Evolutionary conservation across 2,113 vertebrate species (phyloP).

Genomic region (Callocephalon fimbriatum): DNA sequence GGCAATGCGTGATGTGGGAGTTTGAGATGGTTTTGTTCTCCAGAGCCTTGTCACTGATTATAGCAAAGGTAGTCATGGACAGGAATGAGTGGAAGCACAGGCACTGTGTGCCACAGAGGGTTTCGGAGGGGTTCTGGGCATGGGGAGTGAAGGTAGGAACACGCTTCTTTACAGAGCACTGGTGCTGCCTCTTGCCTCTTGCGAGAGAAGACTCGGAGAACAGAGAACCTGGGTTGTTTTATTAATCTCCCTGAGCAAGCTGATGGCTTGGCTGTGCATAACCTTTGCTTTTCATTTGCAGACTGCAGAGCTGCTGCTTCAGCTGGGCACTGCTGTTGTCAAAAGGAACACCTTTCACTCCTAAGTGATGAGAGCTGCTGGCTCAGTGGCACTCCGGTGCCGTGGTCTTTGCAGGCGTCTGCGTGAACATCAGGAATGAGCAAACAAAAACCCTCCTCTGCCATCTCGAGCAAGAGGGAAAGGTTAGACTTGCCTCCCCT

Average conservation of each 20-base stretch:
- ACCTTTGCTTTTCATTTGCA: constrained; percentile 16
- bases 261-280: background rate
- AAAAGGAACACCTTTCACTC: background rate
- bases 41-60: background rate
- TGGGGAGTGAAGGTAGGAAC: background rate
- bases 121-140: background rate
- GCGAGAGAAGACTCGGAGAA: background rate
- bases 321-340: background rate
- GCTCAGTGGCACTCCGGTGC: background rate
- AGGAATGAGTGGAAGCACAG: background rate
- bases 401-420: background rate
- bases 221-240: background rate
- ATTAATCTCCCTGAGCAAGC: background rate
- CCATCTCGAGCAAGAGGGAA: background rate
- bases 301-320: background rate
- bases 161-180: rapidly evolving
- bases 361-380: background rate
- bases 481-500: background rate
- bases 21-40: background rate
- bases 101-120: background rate
- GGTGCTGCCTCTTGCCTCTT: background rate
- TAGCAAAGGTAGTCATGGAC: background rate
- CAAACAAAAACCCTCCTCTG: background rate
- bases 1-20: background rate
- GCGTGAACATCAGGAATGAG: background rate